Percentiles rank a stretch among this genome's conserved stretches.
Evolutionary conservation across 2,113 vertebrate species (phyloP).

Genomic region (Etheostoma spectabile): DNA sequence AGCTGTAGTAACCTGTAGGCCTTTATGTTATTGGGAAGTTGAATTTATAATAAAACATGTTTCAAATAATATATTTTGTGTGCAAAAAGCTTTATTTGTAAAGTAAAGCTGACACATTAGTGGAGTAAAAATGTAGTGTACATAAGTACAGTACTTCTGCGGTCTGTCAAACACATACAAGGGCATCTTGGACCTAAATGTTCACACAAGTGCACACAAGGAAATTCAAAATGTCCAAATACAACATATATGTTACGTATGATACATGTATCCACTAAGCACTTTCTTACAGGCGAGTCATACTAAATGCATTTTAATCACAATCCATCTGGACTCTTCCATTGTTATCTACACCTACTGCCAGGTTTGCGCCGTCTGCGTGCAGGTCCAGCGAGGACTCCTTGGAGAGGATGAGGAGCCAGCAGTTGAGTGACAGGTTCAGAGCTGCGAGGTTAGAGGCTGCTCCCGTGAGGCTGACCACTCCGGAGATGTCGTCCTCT

Average conservation of each 20-base stretch:
- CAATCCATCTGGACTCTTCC: not conserved
- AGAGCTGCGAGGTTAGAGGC: conserved; percentile 51
- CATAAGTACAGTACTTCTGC: conserved; percentile 9
- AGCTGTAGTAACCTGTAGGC: too few relatives aligned
- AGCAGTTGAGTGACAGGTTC: conserved; percentile 83
- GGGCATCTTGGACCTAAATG: not conserved
- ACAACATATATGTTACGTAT: not conserved
- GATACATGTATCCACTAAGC: not conserved
- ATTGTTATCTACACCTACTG: conserved; percentile 55
- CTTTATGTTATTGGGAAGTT: too few relatives aligned
- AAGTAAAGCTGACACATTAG: too few relatives aligned
- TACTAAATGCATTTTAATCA: not conserved
- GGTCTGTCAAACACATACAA: conserved; percentile 63
- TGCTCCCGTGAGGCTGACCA: conserved; percentile 55
- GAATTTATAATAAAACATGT: too few relatives aligned
- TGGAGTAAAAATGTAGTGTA: too few relatives aligned
- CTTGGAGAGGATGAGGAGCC: conserved; percentile 83
- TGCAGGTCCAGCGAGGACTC: conserved; percentile 79
- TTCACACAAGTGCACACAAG: not conserved
- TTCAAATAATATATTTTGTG: too few relatives aligned
- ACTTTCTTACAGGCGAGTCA: not conserved
- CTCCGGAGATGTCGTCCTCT: conserved; percentile 64
- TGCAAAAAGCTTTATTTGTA: too few relatives aligned
- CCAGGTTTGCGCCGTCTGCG: conserved; percentile 77
- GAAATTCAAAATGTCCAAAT: not conserved